Evolutionary conservation across 2,113 vertebrate genomes (phyloP).

Genomic region (Megaceryle maxima): DNA sequence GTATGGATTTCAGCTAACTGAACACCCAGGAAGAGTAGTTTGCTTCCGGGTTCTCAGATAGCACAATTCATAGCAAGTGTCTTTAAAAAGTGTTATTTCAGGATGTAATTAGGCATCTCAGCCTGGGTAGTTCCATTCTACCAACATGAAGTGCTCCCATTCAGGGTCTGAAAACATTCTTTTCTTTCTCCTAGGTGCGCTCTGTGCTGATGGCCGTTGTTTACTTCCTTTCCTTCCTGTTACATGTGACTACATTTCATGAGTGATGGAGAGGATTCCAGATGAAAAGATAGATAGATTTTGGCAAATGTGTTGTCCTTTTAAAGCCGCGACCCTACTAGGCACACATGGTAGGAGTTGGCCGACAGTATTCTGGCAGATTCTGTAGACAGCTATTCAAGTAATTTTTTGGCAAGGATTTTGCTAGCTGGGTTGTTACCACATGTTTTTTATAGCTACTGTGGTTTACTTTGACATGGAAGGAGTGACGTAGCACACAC

Average conservation of each 20-base stretch:
- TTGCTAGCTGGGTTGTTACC: slow-evolving; percentile 1
- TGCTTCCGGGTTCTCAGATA: background rate
- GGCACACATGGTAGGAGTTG: background rate
- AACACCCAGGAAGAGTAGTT: background rate
- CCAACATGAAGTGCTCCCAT: background rate
- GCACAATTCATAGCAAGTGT: background rate
- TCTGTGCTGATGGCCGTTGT: background rate
- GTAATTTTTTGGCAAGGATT: slow-evolving; percentile 20
- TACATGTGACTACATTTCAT: background rate
- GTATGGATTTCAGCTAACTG: background rate
- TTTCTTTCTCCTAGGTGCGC: background rate
- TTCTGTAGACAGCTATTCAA: slow-evolving; percentile 8
- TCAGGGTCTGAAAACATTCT: background rate
- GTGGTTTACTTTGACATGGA: slow-evolving; percentile 23
- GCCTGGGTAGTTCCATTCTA: background rate
- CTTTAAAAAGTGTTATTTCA: background rate
- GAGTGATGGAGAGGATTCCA: background rate
- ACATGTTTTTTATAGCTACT: background rate
- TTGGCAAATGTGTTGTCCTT: slow-evolving; percentile 21
- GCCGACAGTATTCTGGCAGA: background rate
- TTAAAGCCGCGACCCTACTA: slow-evolving; percentile 5
- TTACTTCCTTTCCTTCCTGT: background rate
- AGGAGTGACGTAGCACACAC: background rate
- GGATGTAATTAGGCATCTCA: background rate
- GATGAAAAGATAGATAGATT: background rate